Percentiles rank a stretch among this genome's conserved stretches.
These are phyloP conservation scores for Ailuropoda melanoleuca DNA, from an alignment of 2,113 vertebrate species.

Conservation along the genomic window DNA sequence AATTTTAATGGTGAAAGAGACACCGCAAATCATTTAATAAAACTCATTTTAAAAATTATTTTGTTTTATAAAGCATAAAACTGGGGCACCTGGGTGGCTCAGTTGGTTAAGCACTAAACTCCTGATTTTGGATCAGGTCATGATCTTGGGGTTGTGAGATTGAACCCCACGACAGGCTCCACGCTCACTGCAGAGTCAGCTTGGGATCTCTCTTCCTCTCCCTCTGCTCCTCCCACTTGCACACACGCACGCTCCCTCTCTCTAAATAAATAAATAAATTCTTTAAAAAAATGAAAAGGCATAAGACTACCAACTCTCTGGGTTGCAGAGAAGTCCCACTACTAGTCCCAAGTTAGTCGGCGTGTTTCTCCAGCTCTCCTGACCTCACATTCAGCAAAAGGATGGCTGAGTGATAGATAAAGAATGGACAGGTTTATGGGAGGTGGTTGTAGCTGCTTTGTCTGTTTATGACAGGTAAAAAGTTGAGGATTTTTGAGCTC, in stretches of 20 bases:
- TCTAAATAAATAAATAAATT: neutral
- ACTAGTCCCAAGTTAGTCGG: neutral
- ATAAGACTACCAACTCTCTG: neutral
- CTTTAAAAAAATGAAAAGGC: neutral
- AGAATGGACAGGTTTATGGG: neutral
- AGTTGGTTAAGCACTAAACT: neutral
- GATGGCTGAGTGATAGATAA: neutral
- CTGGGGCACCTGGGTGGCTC: neutral
- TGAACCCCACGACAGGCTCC: neutral
- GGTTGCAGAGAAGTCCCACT: neutral
- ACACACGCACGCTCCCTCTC: neutral
- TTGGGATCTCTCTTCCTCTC: neutral
- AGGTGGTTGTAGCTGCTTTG: neutral
- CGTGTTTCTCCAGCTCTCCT: neutral
- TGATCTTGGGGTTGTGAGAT: neutral
- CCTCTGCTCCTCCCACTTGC: neutral
- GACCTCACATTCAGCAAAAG: neutral
- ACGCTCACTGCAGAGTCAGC: neutral
- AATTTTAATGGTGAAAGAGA: neutral
- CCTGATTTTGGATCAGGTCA: neutral
- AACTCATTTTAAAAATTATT: neutral
- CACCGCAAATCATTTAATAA: neutral
- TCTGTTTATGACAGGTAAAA: neutral
- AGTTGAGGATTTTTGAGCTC: neutral
- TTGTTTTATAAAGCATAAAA: conserved; percentile 15